A percentile compares a stretch with the other conserved stretches of the same genome.
Evolutionary conservation across 2,797 vertebrate genomes (phyloP).

Genomic region (Clarias fuscus): DNA sequence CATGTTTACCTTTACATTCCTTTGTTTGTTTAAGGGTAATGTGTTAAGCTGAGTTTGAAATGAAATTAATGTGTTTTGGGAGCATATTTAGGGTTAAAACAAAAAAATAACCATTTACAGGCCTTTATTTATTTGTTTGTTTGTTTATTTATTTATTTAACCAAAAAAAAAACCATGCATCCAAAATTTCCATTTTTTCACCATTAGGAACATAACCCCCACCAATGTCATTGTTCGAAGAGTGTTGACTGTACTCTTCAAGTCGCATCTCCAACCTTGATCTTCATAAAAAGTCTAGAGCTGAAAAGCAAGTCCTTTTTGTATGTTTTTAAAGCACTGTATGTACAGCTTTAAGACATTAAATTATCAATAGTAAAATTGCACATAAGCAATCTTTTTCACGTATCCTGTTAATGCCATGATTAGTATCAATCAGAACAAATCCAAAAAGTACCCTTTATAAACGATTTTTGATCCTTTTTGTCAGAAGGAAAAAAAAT

Average conservation of each 20-base stretch:
- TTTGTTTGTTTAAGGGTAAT: too few species aligned
- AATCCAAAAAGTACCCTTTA: not conserved
- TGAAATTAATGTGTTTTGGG: too few species aligned
- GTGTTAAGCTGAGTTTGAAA: too few species aligned
- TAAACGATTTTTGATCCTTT: not conserved
- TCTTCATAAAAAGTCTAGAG: not conserved
- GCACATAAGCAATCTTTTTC: not conserved
- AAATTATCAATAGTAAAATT: not conserved
- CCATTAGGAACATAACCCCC: too few species aligned
- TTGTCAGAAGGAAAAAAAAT: not conserved
- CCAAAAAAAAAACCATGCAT: too few species aligned
- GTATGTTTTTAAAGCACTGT: not conserved
- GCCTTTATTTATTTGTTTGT: too few species aligned
- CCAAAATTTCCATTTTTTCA: too few species aligned
- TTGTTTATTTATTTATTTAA: too few species aligned
- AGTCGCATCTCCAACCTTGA: not conserved
- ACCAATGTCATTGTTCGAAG: too few species aligned
- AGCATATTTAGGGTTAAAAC: too few species aligned
- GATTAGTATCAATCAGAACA: not conserved
- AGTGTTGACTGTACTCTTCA: not conserved
- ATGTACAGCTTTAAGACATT: not conserved
- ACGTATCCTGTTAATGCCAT: not conserved
- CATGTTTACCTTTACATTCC: too few species aligned
- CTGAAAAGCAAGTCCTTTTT: not conserved
- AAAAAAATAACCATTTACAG: too few species aligned